These are phyloP conservation scores for Brienomyrus brachyistius DNA, from an alignment of 2,113 vertebrate genomes.

Conservation along the genomic window DNA sequence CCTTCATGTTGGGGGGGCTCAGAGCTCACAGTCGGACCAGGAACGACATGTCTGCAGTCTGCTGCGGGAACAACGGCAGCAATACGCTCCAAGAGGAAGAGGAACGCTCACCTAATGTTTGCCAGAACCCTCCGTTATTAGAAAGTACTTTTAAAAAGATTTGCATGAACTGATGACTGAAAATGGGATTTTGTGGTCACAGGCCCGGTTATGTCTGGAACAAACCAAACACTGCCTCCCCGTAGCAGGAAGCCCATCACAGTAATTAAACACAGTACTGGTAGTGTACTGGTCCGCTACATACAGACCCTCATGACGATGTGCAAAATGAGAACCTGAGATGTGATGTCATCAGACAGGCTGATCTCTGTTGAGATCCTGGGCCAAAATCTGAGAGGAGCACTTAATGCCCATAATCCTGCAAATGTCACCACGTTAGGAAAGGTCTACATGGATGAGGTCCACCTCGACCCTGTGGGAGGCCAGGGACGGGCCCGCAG, in stretches of 20 bases:
- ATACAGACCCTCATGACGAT: background rate
- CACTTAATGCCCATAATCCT: background rate
- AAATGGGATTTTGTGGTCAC: background rate
- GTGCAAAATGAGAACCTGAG: background rate
- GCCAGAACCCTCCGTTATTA: background rate
- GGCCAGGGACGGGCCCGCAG: background rate
- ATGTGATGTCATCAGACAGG: background rate
- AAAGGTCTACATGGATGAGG: background rate
- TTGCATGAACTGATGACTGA: background rate
- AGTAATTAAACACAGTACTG: background rate
- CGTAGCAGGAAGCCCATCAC: background rate
- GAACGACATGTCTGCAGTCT: background rate
- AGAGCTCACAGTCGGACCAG: background rate
- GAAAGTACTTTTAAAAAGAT: background rate
- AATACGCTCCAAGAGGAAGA: background rate
- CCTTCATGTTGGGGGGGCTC: background rate
- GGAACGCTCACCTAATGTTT: background rate
- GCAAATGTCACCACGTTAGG: background rate
- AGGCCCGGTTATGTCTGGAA: background rate
- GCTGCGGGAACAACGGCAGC: background rate
- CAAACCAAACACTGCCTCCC: background rate
- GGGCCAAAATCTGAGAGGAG: background rate
- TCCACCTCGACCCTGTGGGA: background rate
- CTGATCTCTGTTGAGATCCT: background rate
- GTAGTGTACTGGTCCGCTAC: background rate